Evolutionary conservation across 2,888 invertebrate genomes (phyloP).

Genomic region (Xestia ashworthii): DNA sequence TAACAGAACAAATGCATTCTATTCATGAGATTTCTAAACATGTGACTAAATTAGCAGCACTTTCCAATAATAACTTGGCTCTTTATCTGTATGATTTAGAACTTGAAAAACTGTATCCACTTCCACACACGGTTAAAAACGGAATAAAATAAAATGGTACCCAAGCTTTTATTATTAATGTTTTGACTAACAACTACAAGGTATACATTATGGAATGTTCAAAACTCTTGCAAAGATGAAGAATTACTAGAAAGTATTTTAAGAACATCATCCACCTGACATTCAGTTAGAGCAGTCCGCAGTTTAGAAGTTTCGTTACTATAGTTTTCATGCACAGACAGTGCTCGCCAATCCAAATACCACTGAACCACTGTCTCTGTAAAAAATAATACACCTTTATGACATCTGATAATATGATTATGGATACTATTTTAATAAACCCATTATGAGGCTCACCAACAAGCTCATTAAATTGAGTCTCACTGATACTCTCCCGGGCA

Average conservation of each 20-base stretch:
- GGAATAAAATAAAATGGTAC: slow-evolving; percentile 4
- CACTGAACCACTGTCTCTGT: slow-evolving; percentile 82
- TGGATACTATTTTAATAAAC: background rate
- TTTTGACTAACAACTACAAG: background rate
- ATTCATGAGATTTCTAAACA: slow-evolving; percentile 72
- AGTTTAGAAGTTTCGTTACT: slow-evolving; percentile 72
- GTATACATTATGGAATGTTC: background rate
- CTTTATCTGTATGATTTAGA: slow-evolving; percentile 72
- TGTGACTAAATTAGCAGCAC: slow-evolving; percentile 67
- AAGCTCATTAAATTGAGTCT: slow-evolving; percentile 78
- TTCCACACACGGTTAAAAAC: slow-evolving; percentile 25
- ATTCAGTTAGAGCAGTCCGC: slow-evolving; percentile 73
- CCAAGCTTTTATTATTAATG: background rate
- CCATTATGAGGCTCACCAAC: slow-evolving; percentile 73
- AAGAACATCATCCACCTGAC: slow-evolving; percentile 72
- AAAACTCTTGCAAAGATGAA: slow-evolving; percentile 21
- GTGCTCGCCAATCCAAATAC: slow-evolving; percentile 81
- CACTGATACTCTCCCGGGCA: slow-evolving; percentile 68
- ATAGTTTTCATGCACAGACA: slow-evolving; percentile 74
- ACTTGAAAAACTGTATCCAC: slow-evolving; percentile 64
- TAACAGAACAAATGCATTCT: slow-evolving; percentile 74
- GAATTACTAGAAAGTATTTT: slow-evolving; percentile 70
- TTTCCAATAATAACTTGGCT: slow-evolving; percentile 67
- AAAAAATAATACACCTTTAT: slow-evolving; percentile 35
- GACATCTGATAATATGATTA: background rate